A percentile compares a stretch with the other conserved stretches of the same genome.
Evolutionary conservation across 2,888 invertebrate genomes (phyloP).

Genomic region (Cremastinae sp.): DNA sequence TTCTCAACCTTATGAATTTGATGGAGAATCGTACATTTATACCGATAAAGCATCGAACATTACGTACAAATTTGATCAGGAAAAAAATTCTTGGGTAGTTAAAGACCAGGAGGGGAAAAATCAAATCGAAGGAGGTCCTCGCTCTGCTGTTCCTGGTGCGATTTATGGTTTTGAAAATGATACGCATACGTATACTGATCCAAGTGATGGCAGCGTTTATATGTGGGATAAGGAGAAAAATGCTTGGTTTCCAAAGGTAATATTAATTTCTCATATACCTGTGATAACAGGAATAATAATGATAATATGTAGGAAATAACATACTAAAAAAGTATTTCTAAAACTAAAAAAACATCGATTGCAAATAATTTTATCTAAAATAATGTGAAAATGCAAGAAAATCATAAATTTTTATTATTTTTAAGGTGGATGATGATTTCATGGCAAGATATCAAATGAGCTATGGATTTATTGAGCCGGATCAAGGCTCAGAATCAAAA

Average conservation of each 20-base stretch:
- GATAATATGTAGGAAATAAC: no score
- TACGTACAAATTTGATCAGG: slow-evolving; percentile 83
- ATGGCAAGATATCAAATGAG: slow-evolving; percentile 97
- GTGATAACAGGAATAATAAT: no score
- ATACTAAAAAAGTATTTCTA: no score
- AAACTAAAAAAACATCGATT: no score
- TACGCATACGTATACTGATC: slow-evolving; percentile 90
- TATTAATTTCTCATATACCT: slow-evolving; percentile 9
- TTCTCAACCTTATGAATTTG: slow-evolving; percentile 73
- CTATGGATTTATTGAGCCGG: slow-evolving; percentile 91
- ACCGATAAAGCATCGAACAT: slow-evolving; percentile 72
- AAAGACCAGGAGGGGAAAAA: slow-evolving; percentile 68
- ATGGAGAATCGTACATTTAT: slow-evolving; percentile 79
- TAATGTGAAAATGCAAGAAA: no score
- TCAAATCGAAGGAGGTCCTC: slow-evolving; percentile 68
- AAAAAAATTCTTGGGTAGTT: slow-evolving; percentile 84
- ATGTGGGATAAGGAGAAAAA: slow-evolving; percentile 95
- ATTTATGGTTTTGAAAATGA: slow-evolving; percentile 88
- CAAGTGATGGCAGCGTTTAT: slow-evolving; percentile 91
- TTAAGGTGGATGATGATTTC: slow-evolving; percentile 95
- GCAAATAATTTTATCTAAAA: no score
- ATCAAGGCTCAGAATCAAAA: slow-evolving; percentile 73
- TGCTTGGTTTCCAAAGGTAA: slow-evolving; percentile 96
- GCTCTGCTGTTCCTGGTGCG: slow-evolving; percentile 73
- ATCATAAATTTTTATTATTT: slow-evolving; percentile 15